These are phyloP conservation scores for Amphiprion clarkii DNA, from an alignment of 2,797 vertebrate species.

Conservation along the genomic window DNA sequence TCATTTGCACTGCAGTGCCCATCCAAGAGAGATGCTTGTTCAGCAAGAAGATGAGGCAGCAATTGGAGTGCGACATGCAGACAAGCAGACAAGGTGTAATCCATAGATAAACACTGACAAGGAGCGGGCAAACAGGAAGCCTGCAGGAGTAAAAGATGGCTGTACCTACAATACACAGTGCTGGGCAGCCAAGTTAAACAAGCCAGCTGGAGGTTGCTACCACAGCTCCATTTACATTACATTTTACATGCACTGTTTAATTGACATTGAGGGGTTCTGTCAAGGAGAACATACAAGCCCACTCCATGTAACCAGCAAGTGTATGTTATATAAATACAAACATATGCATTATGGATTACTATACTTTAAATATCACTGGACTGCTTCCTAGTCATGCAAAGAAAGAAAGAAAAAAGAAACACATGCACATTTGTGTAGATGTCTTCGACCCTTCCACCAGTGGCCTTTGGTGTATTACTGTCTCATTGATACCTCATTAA, in stretches of 20 bases:
- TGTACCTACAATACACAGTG: constrained; percentile 55
- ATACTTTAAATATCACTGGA: constrained; percentile 39
- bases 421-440: neutral
- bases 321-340: constrained; percentile 57
- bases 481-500: constrained; percentile 37
- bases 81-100: constrained; percentile 81
- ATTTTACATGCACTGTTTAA: constrained; percentile 65
- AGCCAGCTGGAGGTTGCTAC: constrained; percentile 67
- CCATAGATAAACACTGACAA: constrained; percentile 82
- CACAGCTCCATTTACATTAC: constrained; percentile 64
- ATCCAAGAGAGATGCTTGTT: constrained; percentile 76
- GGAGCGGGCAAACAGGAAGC: constrained; percentile 74
- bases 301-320: constrained; percentile 24
- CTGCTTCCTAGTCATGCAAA: neutral
- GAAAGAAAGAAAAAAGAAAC: neutral
- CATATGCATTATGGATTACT: constrained; percentile 37
- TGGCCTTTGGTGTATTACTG: constrained; percentile 18
- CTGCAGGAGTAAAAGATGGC: constrained; percentile 64
- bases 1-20: constrained; percentile 63
- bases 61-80: constrained; percentile 74
- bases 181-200: constrained; percentile 65
- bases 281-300: constrained; percentile 45
- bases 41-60: constrained; percentile 73
- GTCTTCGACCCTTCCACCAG: neutral
- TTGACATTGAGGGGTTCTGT: constrained; percentile 62